Conservation (phyloP, 2,797 vertebrate species). For the Stomatorhinus walkeri region DNA sequence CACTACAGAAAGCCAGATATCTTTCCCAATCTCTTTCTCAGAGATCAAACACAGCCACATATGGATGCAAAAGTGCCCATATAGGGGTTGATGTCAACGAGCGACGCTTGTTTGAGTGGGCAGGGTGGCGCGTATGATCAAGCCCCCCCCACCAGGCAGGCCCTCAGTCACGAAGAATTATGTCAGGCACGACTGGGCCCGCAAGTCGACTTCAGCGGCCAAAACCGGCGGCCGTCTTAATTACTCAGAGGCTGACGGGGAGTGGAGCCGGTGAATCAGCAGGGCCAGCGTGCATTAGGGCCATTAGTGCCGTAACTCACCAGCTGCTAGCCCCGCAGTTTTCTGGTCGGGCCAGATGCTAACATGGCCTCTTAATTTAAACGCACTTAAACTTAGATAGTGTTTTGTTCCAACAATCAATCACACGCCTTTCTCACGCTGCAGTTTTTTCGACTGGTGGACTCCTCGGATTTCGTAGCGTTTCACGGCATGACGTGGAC, state of each 20-base stretch:
- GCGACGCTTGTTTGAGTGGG: constrained; percentile 24
- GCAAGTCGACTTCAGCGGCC: background rate
- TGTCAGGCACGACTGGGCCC: background rate
- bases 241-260: background rate
- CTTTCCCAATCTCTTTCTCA: constrained; percentile 6
- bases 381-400: constrained; percentile 6
- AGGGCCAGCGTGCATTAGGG: background rate
- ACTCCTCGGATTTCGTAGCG: background rate
- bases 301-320: constrained; percentile 9
- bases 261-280: background rate
- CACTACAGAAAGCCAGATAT: constrained; percentile 24
- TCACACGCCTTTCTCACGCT: background rate
- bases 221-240: background rate
- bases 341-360: background rate
- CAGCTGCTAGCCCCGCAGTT: background rate
- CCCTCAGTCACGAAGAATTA: constrained; percentile 17
- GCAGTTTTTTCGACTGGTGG: background rate
- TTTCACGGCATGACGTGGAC: background rate
- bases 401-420: background rate
- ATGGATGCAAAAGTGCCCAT: constrained; percentile 29
- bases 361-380: constrained; percentile 17
- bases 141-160: background rate
- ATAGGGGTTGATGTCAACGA: constrained; percentile 33
- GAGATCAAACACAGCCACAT: constrained; percentile 28
- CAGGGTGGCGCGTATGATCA: background rate